Evolutionary conservation across 2,888 invertebrate genomes (phyloP).

Genomic region (Busseola fusca): DNA sequence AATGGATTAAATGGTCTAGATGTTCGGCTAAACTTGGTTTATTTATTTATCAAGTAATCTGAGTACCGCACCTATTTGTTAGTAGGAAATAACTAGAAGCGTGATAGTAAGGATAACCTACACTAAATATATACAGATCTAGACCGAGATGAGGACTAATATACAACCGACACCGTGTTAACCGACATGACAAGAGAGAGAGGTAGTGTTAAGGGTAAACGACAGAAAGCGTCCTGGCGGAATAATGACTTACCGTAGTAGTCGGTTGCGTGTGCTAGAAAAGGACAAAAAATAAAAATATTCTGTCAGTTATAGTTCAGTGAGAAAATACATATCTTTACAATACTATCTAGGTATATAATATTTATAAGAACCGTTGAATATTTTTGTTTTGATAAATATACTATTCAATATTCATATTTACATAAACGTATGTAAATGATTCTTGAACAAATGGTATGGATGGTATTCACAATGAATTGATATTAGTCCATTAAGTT

Average conservation of each 20-base stretch:
- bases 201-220: conserved; percentile 74
- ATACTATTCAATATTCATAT: conserved; percentile 47
- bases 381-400: conserved; percentile 62
- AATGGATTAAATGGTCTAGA: conserved; percentile 57
- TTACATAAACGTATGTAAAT: conserved; percentile 60
- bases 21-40: conserved; percentile 37
- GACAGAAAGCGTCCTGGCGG: conserved; percentile 87
- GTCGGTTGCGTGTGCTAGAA: conserved; percentile 98
- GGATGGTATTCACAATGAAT: conserved; percentile 75
- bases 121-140: conserved; percentile 81
- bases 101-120: conserved; percentile 79
- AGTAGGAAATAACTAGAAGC: conserved; percentile 87
- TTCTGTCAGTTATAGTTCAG: conserved; percentile 75
- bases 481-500: conserved; percentile 66
- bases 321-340: conserved; percentile 61
- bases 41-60: conserved; percentile 82
- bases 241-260: conserved; percentile 99
- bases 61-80: conserved; percentile 80
- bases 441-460: conserved; percentile 56
- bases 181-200: conserved; percentile 73
- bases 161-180: conserved; percentile 85
- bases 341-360: conserved; percentile 47
- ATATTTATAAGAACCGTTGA: conserved; percentile 52
- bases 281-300: conserved; percentile 85
- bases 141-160: conserved; percentile 74